A percentile compares a stretch with the other conserved stretches of the same genome.
phyloP scores from a whole-genome alignment of 2,888 invertebrate genomes.

The Adela reaumurella region DNA sequence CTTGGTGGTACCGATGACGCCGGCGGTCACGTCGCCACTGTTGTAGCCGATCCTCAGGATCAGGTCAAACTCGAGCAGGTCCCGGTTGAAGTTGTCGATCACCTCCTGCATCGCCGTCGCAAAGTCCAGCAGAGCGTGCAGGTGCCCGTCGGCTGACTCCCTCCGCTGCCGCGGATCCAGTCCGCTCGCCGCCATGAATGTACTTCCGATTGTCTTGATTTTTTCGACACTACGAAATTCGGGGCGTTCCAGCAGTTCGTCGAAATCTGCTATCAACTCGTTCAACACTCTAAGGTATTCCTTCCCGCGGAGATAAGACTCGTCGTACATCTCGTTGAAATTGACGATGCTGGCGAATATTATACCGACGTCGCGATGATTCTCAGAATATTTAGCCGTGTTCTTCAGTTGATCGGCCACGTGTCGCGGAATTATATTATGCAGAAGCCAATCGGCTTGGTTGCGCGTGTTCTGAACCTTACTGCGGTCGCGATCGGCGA shows the following conservation, averaged over 20 bases:
- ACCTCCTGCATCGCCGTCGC: slow-evolving; percentile 87
- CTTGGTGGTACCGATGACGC: slow-evolving; percentile 94
- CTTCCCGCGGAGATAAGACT: slow-evolving; percentile 90
- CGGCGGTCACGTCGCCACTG: slow-evolving; percentile 93
- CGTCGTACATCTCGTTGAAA: slow-evolving; percentile 97
- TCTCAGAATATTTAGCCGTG: slow-evolving; percentile 91
- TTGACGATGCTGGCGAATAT: slow-evolving; percentile 96
- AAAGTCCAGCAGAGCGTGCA: slow-evolving; percentile 90
- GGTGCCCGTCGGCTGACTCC: slow-evolving; percentile 63
- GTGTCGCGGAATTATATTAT: slow-evolving; percentile 95
- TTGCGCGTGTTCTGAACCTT: slow-evolving; percentile 90
- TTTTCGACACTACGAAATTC: slow-evolving; percentile 90
- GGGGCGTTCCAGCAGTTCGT: slow-evolving; percentile 79
- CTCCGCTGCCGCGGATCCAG: slow-evolving; percentile 77
- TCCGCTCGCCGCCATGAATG: slow-evolving; percentile 97
- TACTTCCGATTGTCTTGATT: slow-evolving; percentile 95
- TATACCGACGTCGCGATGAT: slow-evolving; percentile 88
- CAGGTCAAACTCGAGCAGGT: slow-evolving; percentile 86
- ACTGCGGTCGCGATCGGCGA: slow-evolving; percentile 84
- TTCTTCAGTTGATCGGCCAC: slow-evolving; percentile 91
- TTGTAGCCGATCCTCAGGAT: slow-evolving; percentile 86
- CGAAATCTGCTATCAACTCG: slow-evolving; percentile 94
- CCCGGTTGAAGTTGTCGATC: slow-evolving; percentile 82
- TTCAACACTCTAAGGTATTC: slow-evolving; percentile 94
- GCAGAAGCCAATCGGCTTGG: slow-evolving; percentile 93